Evolutionary conservation across 2,888 invertebrate genomes (phyloP).

Genomic region (Sipha maydis): DNA sequence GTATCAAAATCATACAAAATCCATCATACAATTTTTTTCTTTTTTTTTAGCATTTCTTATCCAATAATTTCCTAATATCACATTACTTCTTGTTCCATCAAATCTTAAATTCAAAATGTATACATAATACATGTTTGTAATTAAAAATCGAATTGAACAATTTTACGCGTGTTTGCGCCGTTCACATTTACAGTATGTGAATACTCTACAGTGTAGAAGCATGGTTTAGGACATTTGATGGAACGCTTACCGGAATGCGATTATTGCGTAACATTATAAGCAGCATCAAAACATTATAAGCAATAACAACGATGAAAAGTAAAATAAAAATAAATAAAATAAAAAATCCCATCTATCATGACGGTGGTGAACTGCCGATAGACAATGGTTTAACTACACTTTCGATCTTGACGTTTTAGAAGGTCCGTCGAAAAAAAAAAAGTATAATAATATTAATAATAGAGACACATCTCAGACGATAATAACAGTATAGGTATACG

Average conservation of each 20-base stretch:
- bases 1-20: no score
- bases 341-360: conserved; percentile 12
- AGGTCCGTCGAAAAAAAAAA: conserved; percentile 19
- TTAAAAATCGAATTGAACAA: no score
- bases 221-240: no score
- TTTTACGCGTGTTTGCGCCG: neutral
- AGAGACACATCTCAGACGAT: conserved; percentile 1
- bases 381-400: conserved; percentile 17
- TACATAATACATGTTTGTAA: no score
- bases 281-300: neutral
- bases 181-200: no score
- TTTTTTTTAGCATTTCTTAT: no score
- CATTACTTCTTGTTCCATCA: no score
- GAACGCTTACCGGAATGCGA: neutral
- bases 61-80: no score
- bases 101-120: no score
- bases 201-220: no score
- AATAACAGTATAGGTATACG: neutral
- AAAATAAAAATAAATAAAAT: neutral
- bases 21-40: no score
- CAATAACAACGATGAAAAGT: neutral
- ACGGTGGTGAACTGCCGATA: conserved; percentile 5
- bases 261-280: neutral
- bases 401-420: conserved; percentile 32
- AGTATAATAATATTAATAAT: neutral